Evolutionary conservation across 92 coral and sea anemone genomes (phyloP).

Genomic region (Paragorgia papillata): DNA sequence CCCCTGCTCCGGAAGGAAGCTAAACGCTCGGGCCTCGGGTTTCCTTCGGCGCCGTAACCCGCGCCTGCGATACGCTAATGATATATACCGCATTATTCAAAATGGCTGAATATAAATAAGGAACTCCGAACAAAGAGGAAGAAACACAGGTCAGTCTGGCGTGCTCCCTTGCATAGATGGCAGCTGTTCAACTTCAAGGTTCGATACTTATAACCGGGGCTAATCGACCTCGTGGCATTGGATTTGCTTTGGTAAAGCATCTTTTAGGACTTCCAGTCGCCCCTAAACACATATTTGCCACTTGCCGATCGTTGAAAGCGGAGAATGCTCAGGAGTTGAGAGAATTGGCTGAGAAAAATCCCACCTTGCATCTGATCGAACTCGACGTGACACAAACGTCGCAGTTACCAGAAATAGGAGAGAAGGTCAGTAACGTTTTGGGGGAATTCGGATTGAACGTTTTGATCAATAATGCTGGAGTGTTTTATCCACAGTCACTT

Average conservation of each 20-base stretch:
- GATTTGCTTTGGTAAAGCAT: constrained; percentile 78
- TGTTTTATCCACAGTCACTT: not conserved
- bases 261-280: constrained; percentile 57
- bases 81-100: no score
- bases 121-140: no score
- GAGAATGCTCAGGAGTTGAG: constrained; percentile 64
- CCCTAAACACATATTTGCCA: constrained; percentile 70
- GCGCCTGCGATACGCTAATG: no score
- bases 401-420: constrained; percentile 49
- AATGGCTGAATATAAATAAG: no score
- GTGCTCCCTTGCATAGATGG: constrained; percentile 31
- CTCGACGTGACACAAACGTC: constrained; percentile 64
- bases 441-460: constrained; percentile 66
- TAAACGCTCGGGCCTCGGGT: no score
- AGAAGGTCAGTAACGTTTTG: constrained; percentile 51
- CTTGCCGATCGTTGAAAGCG: constrained; percentile 63
- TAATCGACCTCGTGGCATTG: constrained; percentile 82
- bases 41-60: no score
- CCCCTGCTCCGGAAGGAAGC: no score
- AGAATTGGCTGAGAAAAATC: constrained; percentile 52
- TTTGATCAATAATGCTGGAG: constrained; percentile 78
- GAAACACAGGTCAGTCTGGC: no score
- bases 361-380: constrained; percentile 62
- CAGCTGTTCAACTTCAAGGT: constrained; percentile 36
- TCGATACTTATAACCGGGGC: constrained; percentile 80